phyloP scores from a whole-genome alignment of 2,888 invertebrate species.

The Melieria crassipennis region DNA sequence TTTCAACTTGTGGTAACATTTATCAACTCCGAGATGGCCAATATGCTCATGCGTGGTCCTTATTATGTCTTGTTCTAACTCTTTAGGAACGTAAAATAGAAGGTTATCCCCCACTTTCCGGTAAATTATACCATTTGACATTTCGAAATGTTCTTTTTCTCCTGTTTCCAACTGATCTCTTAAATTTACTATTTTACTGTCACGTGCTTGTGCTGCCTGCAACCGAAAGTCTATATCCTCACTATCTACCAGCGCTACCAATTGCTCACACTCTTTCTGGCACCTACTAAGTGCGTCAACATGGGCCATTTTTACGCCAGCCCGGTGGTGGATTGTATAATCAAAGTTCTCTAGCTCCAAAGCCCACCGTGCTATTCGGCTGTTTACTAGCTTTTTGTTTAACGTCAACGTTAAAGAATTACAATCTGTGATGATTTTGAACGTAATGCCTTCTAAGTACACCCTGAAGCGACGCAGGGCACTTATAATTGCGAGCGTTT shows the following conservation, averaged over 20 bases:
- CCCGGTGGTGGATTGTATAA: constrained; percentile 19
- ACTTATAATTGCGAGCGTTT: constrained; percentile 14
- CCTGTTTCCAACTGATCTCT: constrained; percentile 16
- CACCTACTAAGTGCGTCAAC: constrained; percentile 28
- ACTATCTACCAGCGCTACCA: constrained; percentile 12
- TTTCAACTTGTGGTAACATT: constrained; percentile 20
- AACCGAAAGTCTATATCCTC: constrained; percentile 13
- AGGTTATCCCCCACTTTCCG: neutral
- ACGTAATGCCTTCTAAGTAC: constrained; percentile 20
- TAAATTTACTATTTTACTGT: constrained; percentile 9
- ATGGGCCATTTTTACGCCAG: constrained; percentile 20
- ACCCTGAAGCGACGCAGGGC: constrained; percentile 23
- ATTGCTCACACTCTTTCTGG: neutral
- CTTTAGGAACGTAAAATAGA: constrained; percentile 16
- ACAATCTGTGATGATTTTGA: constrained; percentile 26
- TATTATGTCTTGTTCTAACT: constrained; percentile 22
- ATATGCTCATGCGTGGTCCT: constrained; percentile 25
- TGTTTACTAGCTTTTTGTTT: constrained; percentile 8
- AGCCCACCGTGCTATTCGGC: constrained; percentile 27
- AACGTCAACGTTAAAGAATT: constrained; percentile 27
- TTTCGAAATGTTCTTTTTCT: constrained; percentile 16
- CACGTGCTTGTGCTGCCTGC: constrained; percentile 9
- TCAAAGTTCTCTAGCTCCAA: constrained; percentile 26
- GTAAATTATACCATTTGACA: constrained; percentile 31
- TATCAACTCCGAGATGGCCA: constrained; percentile 24